These are phyloP conservation scores for Eurytoma adleriae DNA, from an alignment of 2,888 invertebrate species.

Conservation along the genomic window DNA sequence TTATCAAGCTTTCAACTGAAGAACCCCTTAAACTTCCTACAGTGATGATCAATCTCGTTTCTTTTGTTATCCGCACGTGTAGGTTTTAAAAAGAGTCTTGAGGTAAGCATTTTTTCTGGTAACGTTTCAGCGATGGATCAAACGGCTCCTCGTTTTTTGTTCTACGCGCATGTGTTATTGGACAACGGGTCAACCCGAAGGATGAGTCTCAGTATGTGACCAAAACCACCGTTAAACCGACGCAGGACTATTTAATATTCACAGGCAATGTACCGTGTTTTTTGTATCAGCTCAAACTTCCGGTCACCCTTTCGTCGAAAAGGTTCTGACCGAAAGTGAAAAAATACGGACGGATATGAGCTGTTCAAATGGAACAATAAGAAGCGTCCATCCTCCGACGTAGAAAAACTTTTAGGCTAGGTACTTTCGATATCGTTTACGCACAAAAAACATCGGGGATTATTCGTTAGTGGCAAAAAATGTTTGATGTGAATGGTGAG, in stretches of 20 bases:
- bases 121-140: too few species aligned
- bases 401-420: slow-evolving; percentile 11
- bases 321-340: slow-evolving; percentile 1
- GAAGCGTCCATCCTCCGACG: not conserved
- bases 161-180: not conserved
- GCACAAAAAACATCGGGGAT: slow-evolving; percentile 19
- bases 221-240: not conserved
- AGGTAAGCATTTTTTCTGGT: too few species aligned
- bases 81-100: too few species aligned
- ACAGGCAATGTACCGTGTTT: not conserved
- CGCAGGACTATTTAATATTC: slow-evolving; percentile 31
- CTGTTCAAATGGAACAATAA: slow-evolving; percentile 23
- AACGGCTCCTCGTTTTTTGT: not conserved
- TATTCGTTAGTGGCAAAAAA: not conserved
- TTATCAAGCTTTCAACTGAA: too few species aligned
- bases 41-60: too few species aligned
- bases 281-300: slow-evolving; percentile 33
- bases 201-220: not conserved
- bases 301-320: slow-evolving; percentile 15
- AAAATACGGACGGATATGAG: slow-evolving; percentile 40
- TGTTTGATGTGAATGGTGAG: slow-evolving; percentile 11
- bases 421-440: slow-evolving; percentile 9
- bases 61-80: too few species aligned
- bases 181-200: slow-evolving; percentile 26
- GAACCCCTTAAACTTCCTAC: too few species aligned